Evolutionary conservation across 2,888 invertebrate genomes (phyloP), one percentile per base, ranked within the genome.

Genomic region (Eristalis arbustorum): DNA sequence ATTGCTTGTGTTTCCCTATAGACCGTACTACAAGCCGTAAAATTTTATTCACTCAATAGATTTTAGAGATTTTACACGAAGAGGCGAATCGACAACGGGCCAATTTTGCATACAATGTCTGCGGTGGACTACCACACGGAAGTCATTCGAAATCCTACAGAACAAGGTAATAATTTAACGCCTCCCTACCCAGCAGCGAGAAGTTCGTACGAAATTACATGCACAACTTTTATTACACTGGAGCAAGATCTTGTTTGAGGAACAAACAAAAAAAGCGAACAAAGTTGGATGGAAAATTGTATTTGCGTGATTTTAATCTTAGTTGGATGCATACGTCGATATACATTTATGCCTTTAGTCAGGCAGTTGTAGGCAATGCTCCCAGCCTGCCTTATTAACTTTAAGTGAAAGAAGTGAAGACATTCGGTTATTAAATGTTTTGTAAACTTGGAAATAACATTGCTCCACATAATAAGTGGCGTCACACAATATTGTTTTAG

Each of bases 121-220:
- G 73, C 42, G 62, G 79, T 28, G 34, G 62, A 69, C 14, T 64
- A 68, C 80, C 67, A 28, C 67, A 66, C 13, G 31, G 40, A 66
- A 79, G 74, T 66, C 84, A 62, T 84, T 69, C 40, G n/a, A 34
- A 76, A 72, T 85, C 64, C 73, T 77, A 82, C 73, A 73, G 73
- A 85, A 81, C 81, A 85, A 77, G 73, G 85, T 64, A 74, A 85
- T 85, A 63, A 82, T 77, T 85, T 82, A 62, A 81, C 81, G 77
- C 82, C 76, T 73, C 82, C 73, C 77, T 71, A 75, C 62, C 80
- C 57, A 71, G 22, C 34, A 25, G 23, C 34, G 25, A 63, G 63
- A 72, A 67, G 42, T 80, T 84, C 68, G 49, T 69, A 57, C 64
- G 69, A 83, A 84, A 84, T 84, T 57, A 76, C 80, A 84, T 25